A percentile compares a stretch with the other conserved stretches of the same genome.
Evolutionary conservation across 2,797 vertebrate genomes (phyloP).

Genomic region (Myoxocephalus aenaeus): DNA sequence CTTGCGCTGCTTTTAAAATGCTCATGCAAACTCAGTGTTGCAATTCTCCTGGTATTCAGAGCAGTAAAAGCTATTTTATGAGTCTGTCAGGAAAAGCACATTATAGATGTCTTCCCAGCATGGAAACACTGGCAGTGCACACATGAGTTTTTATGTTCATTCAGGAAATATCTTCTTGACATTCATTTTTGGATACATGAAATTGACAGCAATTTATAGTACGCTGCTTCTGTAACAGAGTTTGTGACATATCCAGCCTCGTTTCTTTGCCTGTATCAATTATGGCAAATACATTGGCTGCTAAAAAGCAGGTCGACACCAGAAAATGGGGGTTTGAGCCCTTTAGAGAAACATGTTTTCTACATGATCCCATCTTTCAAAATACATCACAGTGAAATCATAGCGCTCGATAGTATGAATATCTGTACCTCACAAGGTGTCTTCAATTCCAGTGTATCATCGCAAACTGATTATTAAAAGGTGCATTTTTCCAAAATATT

Average conservation of each 20-base stretch:
- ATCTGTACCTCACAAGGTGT: constrained; percentile 60
- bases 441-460: constrained; percentile 45
- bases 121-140: constrained; percentile 76
- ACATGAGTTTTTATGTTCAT: constrained; percentile 76
- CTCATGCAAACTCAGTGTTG: constrained; percentile 82
- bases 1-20: constrained; percentile 83
- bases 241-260: constrained; percentile 66
- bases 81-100: constrained; percentile 83
- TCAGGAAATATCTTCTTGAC: constrained; percentile 71
- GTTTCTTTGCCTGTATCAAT: constrained; percentile 67
- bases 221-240: constrained; percentile 60
- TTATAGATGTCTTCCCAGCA: constrained; percentile 78
- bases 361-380: constrained; percentile 68
- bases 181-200: constrained; percentile 65
- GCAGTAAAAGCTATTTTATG: constrained; percentile 87
- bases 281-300: constrained; percentile 68
- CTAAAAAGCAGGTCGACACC: constrained; percentile 67
- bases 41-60: constrained; percentile 86
- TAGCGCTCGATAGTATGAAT: constrained; percentile 64
- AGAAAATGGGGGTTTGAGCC: constrained; percentile 64
- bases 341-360: constrained; percentile 63
- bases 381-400: constrained; percentile 71
- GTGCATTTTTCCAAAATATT: constrained; percentile 45
- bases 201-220: constrained; percentile 66
- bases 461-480: constrained; percentile 45